phyloP scores from a whole-genome alignment of 2,113 vertebrate species.

The Macroglossus sobrinus region DNA sequence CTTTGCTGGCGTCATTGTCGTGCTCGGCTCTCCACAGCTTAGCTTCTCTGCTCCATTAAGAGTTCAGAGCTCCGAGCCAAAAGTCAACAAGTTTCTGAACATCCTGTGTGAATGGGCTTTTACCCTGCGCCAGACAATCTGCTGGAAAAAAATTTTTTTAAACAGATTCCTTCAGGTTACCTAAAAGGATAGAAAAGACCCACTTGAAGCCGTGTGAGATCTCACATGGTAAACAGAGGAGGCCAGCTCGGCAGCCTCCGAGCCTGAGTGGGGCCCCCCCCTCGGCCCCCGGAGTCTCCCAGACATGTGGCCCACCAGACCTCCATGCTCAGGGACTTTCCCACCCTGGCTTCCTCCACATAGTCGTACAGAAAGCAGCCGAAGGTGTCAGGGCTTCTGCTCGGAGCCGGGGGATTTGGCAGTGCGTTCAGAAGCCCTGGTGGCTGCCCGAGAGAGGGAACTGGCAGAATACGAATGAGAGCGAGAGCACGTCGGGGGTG shows the following conservation, averaged over 20 bases:
- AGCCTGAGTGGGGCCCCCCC: background rate
- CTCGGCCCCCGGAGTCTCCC: background rate
- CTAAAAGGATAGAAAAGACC: background rate
- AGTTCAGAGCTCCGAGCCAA: background rate
- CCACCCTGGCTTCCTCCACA: background rate
- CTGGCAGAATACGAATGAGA: background rate
- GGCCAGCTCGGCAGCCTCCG: background rate
- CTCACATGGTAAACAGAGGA: background rate
- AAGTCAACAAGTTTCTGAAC: background rate
- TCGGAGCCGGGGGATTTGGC: background rate
- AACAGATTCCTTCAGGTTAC: background rate
- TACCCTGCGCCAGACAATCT: background rate
- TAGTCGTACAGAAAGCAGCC: background rate
- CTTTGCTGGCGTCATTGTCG: background rate
- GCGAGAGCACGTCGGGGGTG: accelerated
- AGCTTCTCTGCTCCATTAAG: background rate
- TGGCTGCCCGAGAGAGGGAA: background rate
- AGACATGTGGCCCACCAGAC: background rate
- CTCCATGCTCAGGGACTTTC: background rate
- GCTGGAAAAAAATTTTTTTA: background rate
- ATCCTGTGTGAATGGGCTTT: background rate
- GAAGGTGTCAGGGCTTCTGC: background rate
- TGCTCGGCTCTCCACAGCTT: background rate
- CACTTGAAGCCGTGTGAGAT: background rate
- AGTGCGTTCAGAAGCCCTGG: background rate